phyloP scores from a whole-genome alignment of 2,113 vertebrate species.

The Mola mola region DNA sequence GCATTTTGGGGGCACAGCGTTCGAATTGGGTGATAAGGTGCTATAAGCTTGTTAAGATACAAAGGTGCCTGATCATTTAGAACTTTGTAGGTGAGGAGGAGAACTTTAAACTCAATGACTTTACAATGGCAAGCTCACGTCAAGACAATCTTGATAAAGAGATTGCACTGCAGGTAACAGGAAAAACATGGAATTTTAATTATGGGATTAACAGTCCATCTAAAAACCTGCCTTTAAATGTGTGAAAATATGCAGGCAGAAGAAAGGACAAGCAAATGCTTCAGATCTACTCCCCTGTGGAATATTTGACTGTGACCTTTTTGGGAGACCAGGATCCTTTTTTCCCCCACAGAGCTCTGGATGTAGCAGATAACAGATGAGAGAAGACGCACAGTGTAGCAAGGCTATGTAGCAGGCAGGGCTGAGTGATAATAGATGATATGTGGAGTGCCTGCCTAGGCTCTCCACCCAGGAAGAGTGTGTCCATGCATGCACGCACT shows the following conservation, averaged over 20 bases:
- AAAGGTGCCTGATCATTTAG: no score
- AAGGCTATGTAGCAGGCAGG: conserved; percentile 59
- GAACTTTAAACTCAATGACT: background rate
- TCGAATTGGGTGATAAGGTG: no score
- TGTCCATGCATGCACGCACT: conserved; percentile 56
- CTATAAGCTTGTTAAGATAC: no score
- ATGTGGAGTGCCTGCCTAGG: conserved; percentile 68
- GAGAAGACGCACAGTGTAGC: conserved; percentile 60
- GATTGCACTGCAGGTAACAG: background rate
- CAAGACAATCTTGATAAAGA: background rate
- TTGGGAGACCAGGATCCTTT: conserved; percentile 57
- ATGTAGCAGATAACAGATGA: conserved; percentile 67
- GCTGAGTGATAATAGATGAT: conserved; percentile 76
- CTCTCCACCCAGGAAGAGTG: conserved; percentile 67
- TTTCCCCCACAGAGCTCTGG: conserved; percentile 48
- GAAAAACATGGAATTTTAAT: background rate
- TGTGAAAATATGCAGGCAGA: background rate
- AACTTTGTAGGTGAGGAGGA: no score
- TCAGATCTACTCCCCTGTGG: conserved; percentile 50
- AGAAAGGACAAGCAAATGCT: background rate
- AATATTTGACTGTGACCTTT: conserved; percentile 55
- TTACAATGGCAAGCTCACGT: background rate
- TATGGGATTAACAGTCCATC: no score
- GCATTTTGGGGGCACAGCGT: no score
- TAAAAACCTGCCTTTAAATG: background rate